Evolutionary conservation across 2,113 vertebrate species (phyloP), one percentile per base, ranked within the genome.

Genomic region (Planiliza haematocheilus): DNA sequence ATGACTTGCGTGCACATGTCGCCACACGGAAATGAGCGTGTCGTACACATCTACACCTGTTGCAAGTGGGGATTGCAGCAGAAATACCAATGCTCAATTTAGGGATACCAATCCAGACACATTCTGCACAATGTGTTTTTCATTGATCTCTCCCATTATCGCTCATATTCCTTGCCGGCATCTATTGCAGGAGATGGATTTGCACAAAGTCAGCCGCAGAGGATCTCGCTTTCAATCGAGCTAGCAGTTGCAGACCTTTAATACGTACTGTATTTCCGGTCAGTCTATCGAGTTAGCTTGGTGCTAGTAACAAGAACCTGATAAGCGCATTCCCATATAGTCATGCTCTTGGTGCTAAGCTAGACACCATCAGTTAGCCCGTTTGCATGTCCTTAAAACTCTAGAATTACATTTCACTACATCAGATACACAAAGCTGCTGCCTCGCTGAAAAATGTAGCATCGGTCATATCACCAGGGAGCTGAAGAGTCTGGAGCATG

Each of bases 381-480:
- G 86, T 88, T 84, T 79, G 83, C 76, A 85, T 79, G 58, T 88
- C 77, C 75, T 69, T 80, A 60, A 83, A 79, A 83, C 18, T 80
- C 67, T 79, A 76, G 17, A 24, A 64, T 85, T 85, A 86, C 81
- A 65, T 74, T 60, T 62, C 39, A 57, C 20, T 39, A 48, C 74
- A 74, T 53, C 18, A 70, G 58, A 76, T 55, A 56, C 65, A 60
- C 21, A 62, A 76, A 71, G 59, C 82, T 87, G 83, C 63, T 74
- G 76, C 50, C 70, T 45, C 8, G 34, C 61, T 89, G 74, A 61
- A 73, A 79, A 72, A 74, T 66, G 39, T 75, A 74, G 46, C 76
- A 59, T 41, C 46, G 41, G 45, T 70, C 46, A 53, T 77, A 77
- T 42, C 83, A 24, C 60, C 16, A 3, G 11, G 24, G 45, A 50